Percentiles rank a stretch among this genome's conserved stretches.
phyloP scores from a whole-genome alignment of 2,113 vertebrate species.

The Zosterops borbonicus region DNA sequence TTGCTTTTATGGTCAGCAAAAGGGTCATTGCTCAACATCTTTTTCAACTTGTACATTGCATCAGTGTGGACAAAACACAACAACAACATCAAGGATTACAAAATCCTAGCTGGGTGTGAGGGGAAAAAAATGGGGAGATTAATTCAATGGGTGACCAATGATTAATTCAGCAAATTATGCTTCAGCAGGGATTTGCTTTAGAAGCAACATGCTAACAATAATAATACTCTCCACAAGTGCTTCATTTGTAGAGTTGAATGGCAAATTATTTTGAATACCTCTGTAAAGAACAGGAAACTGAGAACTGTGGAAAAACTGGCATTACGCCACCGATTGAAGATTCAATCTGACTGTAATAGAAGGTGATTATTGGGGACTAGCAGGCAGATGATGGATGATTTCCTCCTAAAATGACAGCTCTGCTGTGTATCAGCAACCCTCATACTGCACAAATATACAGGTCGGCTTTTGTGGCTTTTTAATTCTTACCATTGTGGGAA shows the following conservation, averaged over 20 bases:
- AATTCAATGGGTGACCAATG: not conserved
- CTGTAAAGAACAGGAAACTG: slow-evolving; percentile 76
- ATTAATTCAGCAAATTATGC: slow-evolving; percentile 41
- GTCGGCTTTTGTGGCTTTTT: slow-evolving; percentile 65
- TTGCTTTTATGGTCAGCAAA: slow-evolving; percentile 55
- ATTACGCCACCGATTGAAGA: slow-evolving; percentile 72
- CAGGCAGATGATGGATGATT: slow-evolving; percentile 76
- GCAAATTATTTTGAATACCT: slow-evolving; percentile 79
- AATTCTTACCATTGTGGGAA: slow-evolving; percentile 66
- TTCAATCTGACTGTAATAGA: slow-evolving; percentile 78
- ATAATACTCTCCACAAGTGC: slow-evolving; percentile 68
- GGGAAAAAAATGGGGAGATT: not conserved
- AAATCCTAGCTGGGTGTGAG: not conserved
- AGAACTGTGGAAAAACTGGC: slow-evolving; percentile 75
- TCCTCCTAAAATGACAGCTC: slow-evolving; percentile 78
- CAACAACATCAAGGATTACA: not conserved
- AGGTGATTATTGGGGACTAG: slow-evolving; percentile 79
- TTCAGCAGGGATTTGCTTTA: not conserved
- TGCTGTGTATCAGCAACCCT: slow-evolving; percentile 64
- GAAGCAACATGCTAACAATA: slow-evolving; percentile 70
- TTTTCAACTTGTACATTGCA: slow-evolving; percentile 40
- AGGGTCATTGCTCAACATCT: slow-evolving; percentile 62
- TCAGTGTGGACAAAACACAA: slow-evolving; percentile 8
- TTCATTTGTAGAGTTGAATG: slow-evolving; percentile 70
- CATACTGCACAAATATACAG: slow-evolving; percentile 40